A percentile compares a stretch with the other conserved stretches of the same genome.
phyloP scores from a whole-genome alignment of 1,140 invertebrate genomes.

The Cydia pomonella region DNA sequence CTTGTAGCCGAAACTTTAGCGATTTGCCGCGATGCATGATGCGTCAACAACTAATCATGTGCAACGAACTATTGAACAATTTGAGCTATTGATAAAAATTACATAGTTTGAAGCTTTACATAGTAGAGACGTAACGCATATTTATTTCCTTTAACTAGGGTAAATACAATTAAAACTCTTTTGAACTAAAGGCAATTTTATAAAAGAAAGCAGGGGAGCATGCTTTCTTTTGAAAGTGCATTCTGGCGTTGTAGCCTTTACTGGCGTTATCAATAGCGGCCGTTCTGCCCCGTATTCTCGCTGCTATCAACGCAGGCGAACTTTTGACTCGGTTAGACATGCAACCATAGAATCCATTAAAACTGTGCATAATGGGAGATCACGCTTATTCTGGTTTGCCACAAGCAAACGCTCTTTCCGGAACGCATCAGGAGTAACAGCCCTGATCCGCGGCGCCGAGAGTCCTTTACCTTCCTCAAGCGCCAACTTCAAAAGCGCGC shows the following conservation, averaged over 20 bases:
- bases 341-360: background rate
- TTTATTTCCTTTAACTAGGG: no score
- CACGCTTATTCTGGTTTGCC: background rate
- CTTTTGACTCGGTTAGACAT: background rate
- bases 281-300: background rate
- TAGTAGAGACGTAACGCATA: no score
- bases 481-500: constrained; percentile 55
- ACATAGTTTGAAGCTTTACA: no score
- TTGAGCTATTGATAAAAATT: no score
- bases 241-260: background rate
- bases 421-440: background rate
- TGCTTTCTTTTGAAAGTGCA: background rate
- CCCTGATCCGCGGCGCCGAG: constrained; percentile 45
- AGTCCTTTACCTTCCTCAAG: constrained; percentile 58
- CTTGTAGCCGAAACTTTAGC: no score
- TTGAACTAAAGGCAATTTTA: no score
- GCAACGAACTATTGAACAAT: no score
- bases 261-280: constrained; percentile 6
- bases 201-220: no score
- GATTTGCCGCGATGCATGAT: no score
- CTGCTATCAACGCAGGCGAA: background rate
- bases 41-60: no score
- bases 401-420: background rate
- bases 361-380: background rate
- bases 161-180: no score